A percentile compares a stretch with the other conserved stretches of the same genome.
phyloP scores from a whole-genome alignment of 2,888 invertebrate species.

The Lumbricus terrestris region DNA sequence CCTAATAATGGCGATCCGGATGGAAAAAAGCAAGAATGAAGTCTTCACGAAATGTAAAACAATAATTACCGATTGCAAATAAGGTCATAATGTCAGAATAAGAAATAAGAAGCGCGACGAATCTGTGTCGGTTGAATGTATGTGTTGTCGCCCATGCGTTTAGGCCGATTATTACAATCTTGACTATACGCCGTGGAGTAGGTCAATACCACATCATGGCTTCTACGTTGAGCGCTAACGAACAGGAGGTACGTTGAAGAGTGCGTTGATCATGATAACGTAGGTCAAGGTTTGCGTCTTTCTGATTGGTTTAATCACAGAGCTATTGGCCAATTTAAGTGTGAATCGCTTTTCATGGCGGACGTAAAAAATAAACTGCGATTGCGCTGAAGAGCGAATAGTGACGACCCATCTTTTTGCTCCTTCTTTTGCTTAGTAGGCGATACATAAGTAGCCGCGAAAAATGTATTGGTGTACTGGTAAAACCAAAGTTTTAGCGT shows the following conservation, averaged over 20 bases:
- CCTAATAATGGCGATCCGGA: conserved; percentile 14
- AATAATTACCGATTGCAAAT: neutral
- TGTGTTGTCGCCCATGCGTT: neutral
- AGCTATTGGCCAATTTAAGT: neutral
- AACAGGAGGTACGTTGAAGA: conserved; percentile 3
- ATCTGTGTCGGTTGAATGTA: conserved; percentile 3
- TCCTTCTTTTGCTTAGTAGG: no score
- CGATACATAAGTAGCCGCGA: no score
- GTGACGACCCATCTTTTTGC: no score
- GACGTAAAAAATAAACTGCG: no score
- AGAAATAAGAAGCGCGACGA: neutral
- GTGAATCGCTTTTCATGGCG: neutral
- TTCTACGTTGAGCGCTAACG: neutral
- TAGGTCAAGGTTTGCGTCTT: neutral
- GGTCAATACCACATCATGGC: conserved; percentile 3
- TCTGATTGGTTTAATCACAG: neutral
- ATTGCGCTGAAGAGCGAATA: no score
- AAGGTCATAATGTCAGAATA: neutral
- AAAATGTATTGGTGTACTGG: no score
- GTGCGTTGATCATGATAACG: neutral
- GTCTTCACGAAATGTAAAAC: neutral
- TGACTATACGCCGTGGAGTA: neutral
- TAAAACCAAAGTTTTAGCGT: no score
- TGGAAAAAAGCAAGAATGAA: conserved; percentile 14
- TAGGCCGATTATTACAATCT: neutral